Base-by-base conservation (phyloP, 2,113 vertebrate genomes). In the Antennarius striatus region DNA sequence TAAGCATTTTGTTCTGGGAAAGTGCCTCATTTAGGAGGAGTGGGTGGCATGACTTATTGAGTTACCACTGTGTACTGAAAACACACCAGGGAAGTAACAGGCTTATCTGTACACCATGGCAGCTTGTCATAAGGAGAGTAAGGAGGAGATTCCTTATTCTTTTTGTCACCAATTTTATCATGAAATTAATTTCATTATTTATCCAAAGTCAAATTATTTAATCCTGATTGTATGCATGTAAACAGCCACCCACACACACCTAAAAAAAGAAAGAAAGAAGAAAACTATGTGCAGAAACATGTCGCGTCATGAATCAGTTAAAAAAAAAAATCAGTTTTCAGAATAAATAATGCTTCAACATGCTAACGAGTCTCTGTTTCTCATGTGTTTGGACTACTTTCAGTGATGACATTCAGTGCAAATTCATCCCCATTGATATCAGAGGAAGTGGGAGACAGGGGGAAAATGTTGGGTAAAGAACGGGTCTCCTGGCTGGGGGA, bases 21-120 rank as follows among this genome's bases (percentile, higher is more conserved):
- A 79, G 64, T 75, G 63, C 75, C 47, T 65, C 45, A 55, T 77
- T 85, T 71, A 68, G 66, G 71, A 73, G 54, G 70, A 73, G 82
- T 77, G 69, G 79, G 71, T 80, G 76, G 63, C 63, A 78, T 83
- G 81, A 82, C 82, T 87, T 81, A 87, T 68, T 86, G 79, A 80
- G 80, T 89, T 85, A 88, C 64, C 76, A 86, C 64, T 78, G 60
- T 77, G 66, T 43, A 69, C 69, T 70, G 64, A 84, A 88, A 80
- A 73, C 82, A 64, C 75, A 87, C 79, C 70, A 88, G 74, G 75
- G 84, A 79, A 75, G 75, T 83, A 83, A 82, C 72, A 84, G 77
- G 76, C 77, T 80, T 84, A 83, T 82, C 73, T 77, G 75, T 86
- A 87, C 45, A 47, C 55, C 68, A 71, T 77, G 54, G 73, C 79